Conservation (phyloP, 2,113 vertebrate genomes). For the Coracopsis vasa region DNA sequence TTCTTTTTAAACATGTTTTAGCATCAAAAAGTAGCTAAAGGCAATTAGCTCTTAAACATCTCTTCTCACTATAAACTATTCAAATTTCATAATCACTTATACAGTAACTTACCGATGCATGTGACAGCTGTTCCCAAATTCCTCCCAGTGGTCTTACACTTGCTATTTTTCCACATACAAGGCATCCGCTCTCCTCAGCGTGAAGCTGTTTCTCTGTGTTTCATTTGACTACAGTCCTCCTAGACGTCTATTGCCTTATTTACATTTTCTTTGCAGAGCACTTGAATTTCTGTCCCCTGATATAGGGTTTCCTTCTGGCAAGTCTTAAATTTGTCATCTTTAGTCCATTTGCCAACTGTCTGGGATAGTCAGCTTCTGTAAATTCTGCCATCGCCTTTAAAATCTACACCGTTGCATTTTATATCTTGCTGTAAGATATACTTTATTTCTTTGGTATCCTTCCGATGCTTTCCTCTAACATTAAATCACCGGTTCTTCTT, state of each 20-base stretch:
- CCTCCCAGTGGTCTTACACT: not conserved
- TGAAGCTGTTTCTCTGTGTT: not conserved
- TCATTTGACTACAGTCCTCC: not conserved
- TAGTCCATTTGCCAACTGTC: constrained; percentile 19
- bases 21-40: not conserved
- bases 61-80: not conserved
- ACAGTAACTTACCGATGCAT: not conserved
- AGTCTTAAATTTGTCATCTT: constrained; percentile 39
- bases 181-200: not conserved
- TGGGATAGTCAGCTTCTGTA: not conserved
- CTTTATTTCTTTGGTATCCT: not conserved
- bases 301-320: constrained; percentile 34
- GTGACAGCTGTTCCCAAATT: not conserved
- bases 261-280: not conserved
- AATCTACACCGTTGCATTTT: constrained; percentile 18
- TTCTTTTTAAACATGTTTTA: not conserved
- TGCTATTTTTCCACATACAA: not conserved
- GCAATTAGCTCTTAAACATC: not conserved
- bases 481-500: constrained; percentile 6
- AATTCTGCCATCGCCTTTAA: constrained; percentile 10
- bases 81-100: not conserved
- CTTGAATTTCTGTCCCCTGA: constrained; percentile 1
- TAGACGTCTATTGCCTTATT: not conserved
- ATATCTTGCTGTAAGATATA: not conserved
- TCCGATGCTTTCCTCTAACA: not conserved